Base-by-base conservation (phyloP, 2,113 vertebrate genomes). In the Notarius quadriscutis region DNA sequence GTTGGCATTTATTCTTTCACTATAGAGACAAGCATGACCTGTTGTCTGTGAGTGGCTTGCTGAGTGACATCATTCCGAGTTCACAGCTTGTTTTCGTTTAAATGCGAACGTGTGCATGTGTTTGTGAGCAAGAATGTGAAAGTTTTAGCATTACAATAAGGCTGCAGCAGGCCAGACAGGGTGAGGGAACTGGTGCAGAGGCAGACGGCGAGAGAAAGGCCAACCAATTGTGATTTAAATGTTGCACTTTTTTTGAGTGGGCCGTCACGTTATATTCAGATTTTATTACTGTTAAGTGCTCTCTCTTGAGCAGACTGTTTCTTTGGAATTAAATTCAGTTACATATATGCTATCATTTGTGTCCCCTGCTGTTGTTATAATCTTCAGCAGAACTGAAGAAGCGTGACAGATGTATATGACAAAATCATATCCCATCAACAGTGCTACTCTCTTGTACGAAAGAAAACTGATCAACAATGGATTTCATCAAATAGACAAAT, bases 171-270 rank as follows among this genome's bases (percentile, higher is more conserved):
- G 78, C 85, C 89, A 87, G 85, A 88, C 87, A 62, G 89, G 79
- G 85, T 84, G 74, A 88, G 84, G 69, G 81, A 62, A 69, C 62
- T 60, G 83, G 14, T 9, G 60, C 69, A 55, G 57, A 51, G 82
- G 84, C 87, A 87, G 88, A 86, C 83, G 14, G 71, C 20, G 58
- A 85, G 79, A 86, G 84, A 87, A 79, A 79, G 84, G 77, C 84
- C 89, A 86, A 74, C 55, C 53, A n/a, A 85, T 88, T 90, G 85
- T 88, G 11, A 88, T 88, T 82, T 85, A 83, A 88, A 90, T 88
- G 71, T 78, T 27, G 53, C 58, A 79, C 25, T 27, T 55, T 79
- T 69, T 82, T 71, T 57, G 41, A 77, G 58, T 17, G 1, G 14
- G 18, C 67, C 30, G 10, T 57, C 58, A 79, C 74, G 71, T 77